Percentiles rank a stretch among this genome's conserved stretches.
Conservation (phyloP, 1,140 invertebrate genomes). For the Drosophila kanapiae region DNA sequence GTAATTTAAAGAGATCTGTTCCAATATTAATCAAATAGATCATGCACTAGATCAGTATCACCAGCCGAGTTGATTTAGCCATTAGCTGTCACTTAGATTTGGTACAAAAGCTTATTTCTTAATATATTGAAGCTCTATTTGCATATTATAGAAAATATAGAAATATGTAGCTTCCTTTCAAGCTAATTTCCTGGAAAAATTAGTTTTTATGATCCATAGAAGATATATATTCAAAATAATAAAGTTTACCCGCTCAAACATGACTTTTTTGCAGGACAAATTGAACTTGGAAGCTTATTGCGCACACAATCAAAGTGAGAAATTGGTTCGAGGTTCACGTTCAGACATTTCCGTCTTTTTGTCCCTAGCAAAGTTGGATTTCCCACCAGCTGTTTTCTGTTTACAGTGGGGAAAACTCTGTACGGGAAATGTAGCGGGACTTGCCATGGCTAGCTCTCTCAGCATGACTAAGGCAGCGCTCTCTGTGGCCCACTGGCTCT, state of each 20-base stretch:
- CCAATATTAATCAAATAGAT: too few species aligned
- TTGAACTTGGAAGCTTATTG: neutral
- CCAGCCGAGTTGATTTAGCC: too few species aligned
- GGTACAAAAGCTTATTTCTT: too few species aligned
- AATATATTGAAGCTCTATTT: too few species aligned
- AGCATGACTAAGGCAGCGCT: neutral
- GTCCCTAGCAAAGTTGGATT: conserved; percentile 7
- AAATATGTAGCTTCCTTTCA: too few species aligned
- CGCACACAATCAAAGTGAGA: neutral
- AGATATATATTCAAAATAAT: neutral
- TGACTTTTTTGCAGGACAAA: conserved; percentile 2
- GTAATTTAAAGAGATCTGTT: too few species aligned
- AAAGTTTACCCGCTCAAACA: neutral
- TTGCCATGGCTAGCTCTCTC: neutral
- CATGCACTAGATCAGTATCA: too few species aligned
- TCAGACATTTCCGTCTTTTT: conserved; percentile 14
- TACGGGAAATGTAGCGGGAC: conserved; percentile 12
- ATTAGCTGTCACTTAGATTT: too few species aligned
- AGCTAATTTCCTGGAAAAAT: too few species aligned
- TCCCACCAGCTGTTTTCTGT: conserved; percentile 72
- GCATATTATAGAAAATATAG: too few species aligned
- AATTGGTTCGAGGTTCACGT: conserved; percentile 6
- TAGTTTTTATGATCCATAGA: neutral
- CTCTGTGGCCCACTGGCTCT: conserved; percentile 16
- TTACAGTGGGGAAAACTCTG: conserved; percentile 48